Evolutionary conservation across 2,113 vertebrate genomes (phyloP), one percentile per base, ranked within the genome.

Genomic region (Gavia stellata): DNA sequence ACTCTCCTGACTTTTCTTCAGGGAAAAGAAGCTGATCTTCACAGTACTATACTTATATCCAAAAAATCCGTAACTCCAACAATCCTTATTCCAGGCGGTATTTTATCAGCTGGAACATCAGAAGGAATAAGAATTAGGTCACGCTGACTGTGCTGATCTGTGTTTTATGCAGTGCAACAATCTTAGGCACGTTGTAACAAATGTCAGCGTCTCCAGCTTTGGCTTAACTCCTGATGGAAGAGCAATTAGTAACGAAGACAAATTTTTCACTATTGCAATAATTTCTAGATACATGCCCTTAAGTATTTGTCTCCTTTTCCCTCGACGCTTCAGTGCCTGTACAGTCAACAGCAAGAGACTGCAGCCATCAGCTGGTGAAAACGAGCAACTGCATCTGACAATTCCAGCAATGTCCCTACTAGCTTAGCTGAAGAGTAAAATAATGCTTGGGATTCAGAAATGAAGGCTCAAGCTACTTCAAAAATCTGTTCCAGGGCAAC

Each of bases 331-430:
- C 62, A 21, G 21, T 7, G 45, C 12, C 75, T 65, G 58, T 10
- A 36, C 5, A 94, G 12, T 73, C 47, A 95, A n/a, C 14, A 3
- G 2, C 42, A 86, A 88, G 75, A n/a, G 34, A 49, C 40, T 82
- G 75, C 71, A 40, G 97, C 98, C 98, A 97, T 78, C 98, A 96
- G 56, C 95, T 97, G 98, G 98, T 88, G 40, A 73, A 87, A 86
- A 89, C 1, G 0, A 13, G 86, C 81, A 97, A 97, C 67, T 90
- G 83, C 96, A 96, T 16, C 58, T 70, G 55, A 28, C 34, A 15
- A n/a, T 29, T 88, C 58, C 77, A 81, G 40, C 52, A 68, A 38
- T 0, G 14, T 26, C 36, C 53, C 11, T 34, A 3, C 29, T 56
- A 40, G 23, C 49, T 47, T 6, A 15, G 38, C 59, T 63, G 55